These are phyloP conservation scores for Enoplosus armatus DNA, from an alignment of 2,797 vertebrate species.

Conservation along the genomic window DNA sequence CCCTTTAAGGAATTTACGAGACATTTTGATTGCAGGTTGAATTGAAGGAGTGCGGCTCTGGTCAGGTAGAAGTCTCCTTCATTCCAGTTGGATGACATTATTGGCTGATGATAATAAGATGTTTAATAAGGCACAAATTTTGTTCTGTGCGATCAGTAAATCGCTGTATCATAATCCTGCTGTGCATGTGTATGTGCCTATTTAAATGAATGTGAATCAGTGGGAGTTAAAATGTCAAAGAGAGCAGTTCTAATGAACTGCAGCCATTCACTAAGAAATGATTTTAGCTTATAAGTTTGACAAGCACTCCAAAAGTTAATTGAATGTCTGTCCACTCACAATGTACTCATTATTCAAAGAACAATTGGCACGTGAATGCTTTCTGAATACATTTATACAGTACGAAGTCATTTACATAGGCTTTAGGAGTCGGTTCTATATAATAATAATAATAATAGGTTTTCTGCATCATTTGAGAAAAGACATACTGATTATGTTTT, in stretches of 20 bases:
- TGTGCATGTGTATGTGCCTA: conserved; percentile 22
- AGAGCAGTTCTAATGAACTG: conserved; percentile 48
- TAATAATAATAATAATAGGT: conserved; percentile 20
- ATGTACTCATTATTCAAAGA: conserved; percentile 57
- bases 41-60: neutral
- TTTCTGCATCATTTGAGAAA: conserved; percentile 40
- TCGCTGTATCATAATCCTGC: conserved; percentile 29
- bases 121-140: conserved; percentile 22
- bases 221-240: conserved; percentile 34
- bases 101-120: conserved; percentile 1
- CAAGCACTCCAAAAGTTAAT: conserved; percentile 58
- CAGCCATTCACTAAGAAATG: conserved; percentile 50
- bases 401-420: conserved; percentile 40
- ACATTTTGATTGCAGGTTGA: conserved; percentile 1
- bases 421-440: conserved; percentile 24
- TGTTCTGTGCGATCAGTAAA: conserved; percentile 20
- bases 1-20: neutral
- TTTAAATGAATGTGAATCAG: conserved; percentile 45
- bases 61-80: neutral
- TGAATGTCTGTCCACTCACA: conserved; percentile 53
- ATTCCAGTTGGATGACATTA: neutral
- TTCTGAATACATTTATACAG: conserved; percentile 37
- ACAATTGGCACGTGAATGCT: conserved; percentile 50
- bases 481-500: conserved; percentile 27
- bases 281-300: conserved; percentile 47